phyloP scores from a whole-genome alignment of 2,113 vertebrate genomes.

The Leptosomus discolor region DNA sequence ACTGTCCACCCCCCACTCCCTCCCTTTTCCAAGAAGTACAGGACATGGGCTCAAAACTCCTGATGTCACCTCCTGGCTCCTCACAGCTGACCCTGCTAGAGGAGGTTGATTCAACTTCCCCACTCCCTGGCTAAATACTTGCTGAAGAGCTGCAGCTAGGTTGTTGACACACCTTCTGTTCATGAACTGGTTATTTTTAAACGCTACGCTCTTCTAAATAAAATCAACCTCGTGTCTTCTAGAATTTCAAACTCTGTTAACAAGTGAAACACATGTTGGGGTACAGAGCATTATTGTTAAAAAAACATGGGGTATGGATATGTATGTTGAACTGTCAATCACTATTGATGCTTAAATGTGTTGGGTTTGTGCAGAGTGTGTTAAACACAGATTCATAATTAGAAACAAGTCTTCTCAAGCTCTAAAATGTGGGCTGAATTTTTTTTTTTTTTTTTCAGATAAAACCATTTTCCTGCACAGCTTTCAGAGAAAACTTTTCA shows the following conservation, averaged over 20 bases:
- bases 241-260: not conserved
- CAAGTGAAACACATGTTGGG: not conserved
- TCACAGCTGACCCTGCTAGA: not conserved
- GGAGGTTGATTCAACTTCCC: not conserved
- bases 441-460: not conserved
- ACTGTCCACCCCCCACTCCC: not conserved
- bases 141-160: not conserved
- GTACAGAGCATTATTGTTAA: not conserved
- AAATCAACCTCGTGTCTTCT: not conserved
- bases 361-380: not conserved
- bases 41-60: slow-evolving; percentile 52
- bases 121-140: not conserved
- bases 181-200: not conserved
- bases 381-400: not conserved
- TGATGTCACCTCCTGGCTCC: slow-evolving; percentile 23
- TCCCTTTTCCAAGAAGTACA: slow-evolving; percentile 47
- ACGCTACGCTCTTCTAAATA: not conserved
- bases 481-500: not conserved
- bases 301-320: not conserved
- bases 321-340: not conserved
- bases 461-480: not conserved
- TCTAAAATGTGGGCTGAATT: not conserved
- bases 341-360: not conserved
- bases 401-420: not conserved
- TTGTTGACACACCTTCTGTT: not conserved